Evolutionary conservation across 2,888 invertebrate genomes (phyloP), one percentile per base, ranked within the genome.

Genomic region (Altica lythri): DNA sequence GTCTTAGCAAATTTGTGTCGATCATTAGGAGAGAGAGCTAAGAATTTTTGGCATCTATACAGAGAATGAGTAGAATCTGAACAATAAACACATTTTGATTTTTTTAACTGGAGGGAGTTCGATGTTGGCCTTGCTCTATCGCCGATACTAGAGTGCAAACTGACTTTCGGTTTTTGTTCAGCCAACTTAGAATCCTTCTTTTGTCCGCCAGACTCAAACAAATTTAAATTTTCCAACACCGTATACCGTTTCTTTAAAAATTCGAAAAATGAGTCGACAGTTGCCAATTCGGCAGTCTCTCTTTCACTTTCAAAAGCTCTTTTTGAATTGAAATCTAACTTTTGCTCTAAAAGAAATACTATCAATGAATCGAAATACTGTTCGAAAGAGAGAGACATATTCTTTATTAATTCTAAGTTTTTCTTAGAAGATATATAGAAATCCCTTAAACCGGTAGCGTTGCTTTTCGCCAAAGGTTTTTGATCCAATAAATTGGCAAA

Each of bases 301-400:
- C 40, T 40, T 8, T 40, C 12, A 22, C 12, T 40, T 40, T 43
- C 43, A 10, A 43, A 43, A n/a, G 29, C 27, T 10, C 43, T 16
- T 10, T 12, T 43, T 2, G 30, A 16, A 43, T 29, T 30, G 3
- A 29, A 43, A 30, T 43, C 43, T 17, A 43, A 29, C 6, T 43
- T 43, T 17, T 43, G 16, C 8, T 43, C 30, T n/a, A 43, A n/a
- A 4, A 43, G 16, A 29, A 17, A 29, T 6, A 17, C 17, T 17
- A 43, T 29, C 1, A 43, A 10, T 9, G 17, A 16, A 5, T 43
- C 43, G 29, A 43, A 30, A 43, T 17, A 9, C 10, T 29, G 4
- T 16, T 43, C 43, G 2, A 16, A 2, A 9, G 29, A 9, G 14
- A 42, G 16, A 29, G 9, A n/a, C 3, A 43, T 16, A 43, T 27